A percentile compares a stretch with the other conserved stretches of the same genome.
Conservation (phyloP, 2,797 vertebrate species). For the Cuculus canorus region DNA sequence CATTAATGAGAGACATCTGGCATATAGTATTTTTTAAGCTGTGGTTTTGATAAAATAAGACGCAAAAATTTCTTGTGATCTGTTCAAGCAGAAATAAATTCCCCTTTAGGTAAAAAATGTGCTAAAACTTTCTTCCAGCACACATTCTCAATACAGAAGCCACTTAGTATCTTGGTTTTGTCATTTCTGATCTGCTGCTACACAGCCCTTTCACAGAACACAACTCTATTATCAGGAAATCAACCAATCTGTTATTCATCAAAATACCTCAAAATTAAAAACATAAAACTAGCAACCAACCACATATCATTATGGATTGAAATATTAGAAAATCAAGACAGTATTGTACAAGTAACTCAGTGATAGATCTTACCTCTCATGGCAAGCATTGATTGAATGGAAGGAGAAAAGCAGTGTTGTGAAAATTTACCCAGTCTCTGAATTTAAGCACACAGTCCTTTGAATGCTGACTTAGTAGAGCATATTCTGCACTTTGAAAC, state of each 20-base stretch:
- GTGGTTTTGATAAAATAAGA: not conserved
- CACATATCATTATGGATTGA: not conserved
- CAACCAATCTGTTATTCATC: not conserved
- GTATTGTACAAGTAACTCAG: not conserved
- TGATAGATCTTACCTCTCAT: not conserved
- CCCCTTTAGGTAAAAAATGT: not conserved
- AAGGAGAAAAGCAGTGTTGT: not conserved
- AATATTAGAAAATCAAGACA: not conserved
- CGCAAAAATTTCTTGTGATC: not conserved
- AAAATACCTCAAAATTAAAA: not conserved
- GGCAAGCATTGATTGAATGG: not conserved
- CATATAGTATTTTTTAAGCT: not conserved
- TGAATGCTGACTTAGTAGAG: not conserved
- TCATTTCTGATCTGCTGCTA: not conserved
- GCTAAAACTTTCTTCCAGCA: not conserved
- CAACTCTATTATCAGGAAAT: not conserved
- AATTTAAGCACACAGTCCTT: not conserved
- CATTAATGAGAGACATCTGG: not conserved
- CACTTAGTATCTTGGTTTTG: not conserved
- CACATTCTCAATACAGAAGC: not conserved
- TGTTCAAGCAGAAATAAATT: not conserved
- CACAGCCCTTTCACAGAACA: not conserved
- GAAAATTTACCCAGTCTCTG: not conserved
- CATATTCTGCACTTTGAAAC: not conserved
- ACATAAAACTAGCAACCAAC: not conserved